phyloP scores from a whole-genome alignment of 2,113 vertebrate genomes.

The Boulengeromyrus knoepffleri region DNA sequence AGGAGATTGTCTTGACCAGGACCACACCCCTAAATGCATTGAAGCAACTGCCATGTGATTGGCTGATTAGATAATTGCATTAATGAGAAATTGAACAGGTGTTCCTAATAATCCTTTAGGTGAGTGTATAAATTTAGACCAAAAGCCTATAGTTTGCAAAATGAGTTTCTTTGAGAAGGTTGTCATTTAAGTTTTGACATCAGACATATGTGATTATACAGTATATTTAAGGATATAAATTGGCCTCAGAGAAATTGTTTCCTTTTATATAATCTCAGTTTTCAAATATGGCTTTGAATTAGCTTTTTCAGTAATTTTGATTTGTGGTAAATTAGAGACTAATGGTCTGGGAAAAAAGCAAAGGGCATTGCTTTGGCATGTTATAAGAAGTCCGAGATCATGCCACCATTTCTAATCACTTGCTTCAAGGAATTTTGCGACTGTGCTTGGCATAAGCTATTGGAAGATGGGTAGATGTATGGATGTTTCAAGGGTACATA shows the following conservation, averaged over 20 bases:
- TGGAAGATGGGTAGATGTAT: not conserved
- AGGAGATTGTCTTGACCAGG: too few relatives aligned
- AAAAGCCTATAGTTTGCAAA: not conserved
- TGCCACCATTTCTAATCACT: constrained; percentile 21
- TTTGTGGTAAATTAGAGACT: constrained; percentile 36
- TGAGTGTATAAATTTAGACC: not conserved
- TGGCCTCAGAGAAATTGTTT: constrained; percentile 1
- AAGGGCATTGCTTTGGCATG: constrained; percentile 32
- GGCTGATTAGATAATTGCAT: too few relatives aligned
- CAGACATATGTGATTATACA: not conserved
- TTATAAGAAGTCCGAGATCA: constrained; percentile 34
- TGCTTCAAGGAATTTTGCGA: constrained; percentile 17
- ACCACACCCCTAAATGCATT: too few relatives aligned
- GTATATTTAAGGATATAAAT: not conserved
- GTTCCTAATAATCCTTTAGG: too few relatives aligned
- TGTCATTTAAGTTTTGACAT: constrained; percentile 4
- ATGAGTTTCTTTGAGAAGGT: not conserved
- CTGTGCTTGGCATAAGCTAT: not conserved
- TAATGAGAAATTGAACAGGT: too few relatives aligned
- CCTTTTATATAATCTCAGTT: not conserved
- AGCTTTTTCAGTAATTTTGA: constrained; percentile 17
- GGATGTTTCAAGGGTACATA: not conserved
- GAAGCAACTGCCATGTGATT: too few relatives aligned
- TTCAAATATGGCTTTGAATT: constrained; percentile 15
- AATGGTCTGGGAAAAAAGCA: constrained; percentile 33